Evolutionary conservation across 1,140 invertebrate species (phyloP), one percentile per base, ranked within the genome.

Genomic region (Drosophila navojoa): DNA sequence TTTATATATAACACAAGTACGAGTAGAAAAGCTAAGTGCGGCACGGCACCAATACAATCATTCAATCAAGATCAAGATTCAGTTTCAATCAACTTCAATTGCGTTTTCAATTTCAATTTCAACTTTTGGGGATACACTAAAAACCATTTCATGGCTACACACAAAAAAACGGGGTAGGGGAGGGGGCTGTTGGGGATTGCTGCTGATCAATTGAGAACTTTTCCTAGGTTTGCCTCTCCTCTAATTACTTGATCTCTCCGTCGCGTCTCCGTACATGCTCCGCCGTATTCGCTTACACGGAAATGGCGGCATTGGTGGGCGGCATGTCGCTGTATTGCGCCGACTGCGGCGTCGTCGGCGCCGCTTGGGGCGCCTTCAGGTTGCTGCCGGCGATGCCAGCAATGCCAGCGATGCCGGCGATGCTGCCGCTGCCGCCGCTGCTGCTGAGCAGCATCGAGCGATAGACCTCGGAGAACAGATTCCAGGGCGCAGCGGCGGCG

Each of bases 381-480:
- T 4, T 63, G 63, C 62, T 57, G 63, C 59, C 47, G 75, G 47
- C 86, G 73, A 53, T 79, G 10, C 10, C 27, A 29, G 27, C 27
- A 4, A 29, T 38, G 35, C 35, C 27, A 3, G 27, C 27, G 27
- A 29, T 11, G 35, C 35, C 3, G 11, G 27, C 25, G 25, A 27
- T 35, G 32, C 32, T 10, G 32, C 32, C 4, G 35, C 35, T 38
- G 66, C 5, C 57, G 63, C 62, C 53, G 63, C 62, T 52, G 75
- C 53, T 90, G 73, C 55, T 81, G 10, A 92, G 79, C 49, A 92
- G 67, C 85, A 92, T 92, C 10, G 90, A 85, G 55, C 90, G 85
- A 19, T 92, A 92, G 7, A 92, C 84, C 45, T 91, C 91, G 1
- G 91, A 92, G 6, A 92, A 76, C 3, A 92, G 72, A 42, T 89